A percentile compares a stretch with the other conserved stretches of the same genome.
Evolutionary conservation across 2,888 invertebrate species (phyloP).

Genomic region (Rotaria socialis): DNA sequence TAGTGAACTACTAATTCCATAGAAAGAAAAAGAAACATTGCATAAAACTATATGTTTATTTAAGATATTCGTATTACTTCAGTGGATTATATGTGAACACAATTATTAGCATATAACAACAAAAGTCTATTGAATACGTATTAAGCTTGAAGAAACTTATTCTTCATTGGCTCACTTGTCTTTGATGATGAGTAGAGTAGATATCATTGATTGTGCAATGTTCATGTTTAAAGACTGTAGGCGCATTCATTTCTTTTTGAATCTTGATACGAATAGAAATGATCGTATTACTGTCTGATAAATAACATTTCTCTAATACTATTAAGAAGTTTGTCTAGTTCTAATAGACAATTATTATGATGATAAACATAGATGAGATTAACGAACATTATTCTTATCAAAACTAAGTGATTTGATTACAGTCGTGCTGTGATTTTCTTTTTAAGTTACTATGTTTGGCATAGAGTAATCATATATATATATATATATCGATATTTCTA

Average conservation of each 20-base stretch:
- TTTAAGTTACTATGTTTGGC: not conserved
- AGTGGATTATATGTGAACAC: not conserved
- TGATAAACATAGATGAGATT: not conserved
- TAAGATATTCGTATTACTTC: not conserved
- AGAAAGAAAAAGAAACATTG: conserved; percentile 7
- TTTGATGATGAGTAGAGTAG: conserved; percentile 5
- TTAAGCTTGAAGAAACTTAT: not conserved
- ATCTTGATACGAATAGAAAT: not conserved
- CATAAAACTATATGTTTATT: not conserved
- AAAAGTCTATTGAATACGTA: not conserved
- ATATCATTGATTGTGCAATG: not conserved
- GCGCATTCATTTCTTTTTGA: not conserved
- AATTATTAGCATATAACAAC: conserved; percentile 26
- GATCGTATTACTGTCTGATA: conserved; percentile 1
- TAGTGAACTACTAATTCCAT: not conserved
- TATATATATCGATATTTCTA: not conserved
- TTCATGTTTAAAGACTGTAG: not conserved
- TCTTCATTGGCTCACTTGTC: not conserved
- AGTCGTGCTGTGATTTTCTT: not conserved
- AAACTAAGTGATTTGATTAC: not conserved
- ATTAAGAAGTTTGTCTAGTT: not conserved
- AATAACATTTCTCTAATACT: not conserved
- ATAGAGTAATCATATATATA: too few relatives aligned
- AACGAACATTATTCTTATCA: not conserved
- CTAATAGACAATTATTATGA: not conserved